These are phyloP conservation scores for Melanerpes aurifrons DNA, from an alignment of 2,113 vertebrate genomes.

Conservation along the genomic window DNA sequence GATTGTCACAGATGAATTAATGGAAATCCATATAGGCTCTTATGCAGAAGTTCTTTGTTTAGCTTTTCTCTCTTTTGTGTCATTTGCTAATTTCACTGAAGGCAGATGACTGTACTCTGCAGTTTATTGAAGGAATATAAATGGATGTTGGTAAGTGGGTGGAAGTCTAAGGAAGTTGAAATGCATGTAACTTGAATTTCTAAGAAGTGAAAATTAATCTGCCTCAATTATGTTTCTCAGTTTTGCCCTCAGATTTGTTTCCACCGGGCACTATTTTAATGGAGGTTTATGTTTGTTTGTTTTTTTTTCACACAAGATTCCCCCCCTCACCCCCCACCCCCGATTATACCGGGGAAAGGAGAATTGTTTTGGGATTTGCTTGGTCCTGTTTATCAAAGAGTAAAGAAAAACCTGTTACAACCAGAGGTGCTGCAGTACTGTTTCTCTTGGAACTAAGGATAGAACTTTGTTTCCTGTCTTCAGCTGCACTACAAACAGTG, in stretches of 20 bases:
- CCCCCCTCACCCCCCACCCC: too few species aligned
- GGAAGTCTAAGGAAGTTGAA: neutral
- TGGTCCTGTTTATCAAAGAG: neutral
- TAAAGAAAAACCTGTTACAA: neutral
- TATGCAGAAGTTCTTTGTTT: neutral
- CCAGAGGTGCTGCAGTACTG: neutral
- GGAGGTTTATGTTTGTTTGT: neutral
- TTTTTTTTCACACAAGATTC: neutral
- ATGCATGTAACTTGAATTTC: constrained; percentile 22
- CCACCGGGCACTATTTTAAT: neutral
- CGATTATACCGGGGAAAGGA: neutral
- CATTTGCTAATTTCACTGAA: neutral
- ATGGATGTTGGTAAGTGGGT: neutral
- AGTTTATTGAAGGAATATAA: neutral
- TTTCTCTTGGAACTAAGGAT: neutral
- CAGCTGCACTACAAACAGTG: neutral
- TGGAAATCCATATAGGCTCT: neutral
- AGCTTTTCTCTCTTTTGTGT: neutral
- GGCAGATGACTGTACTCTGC: neutral
- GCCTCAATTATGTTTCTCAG: neutral
- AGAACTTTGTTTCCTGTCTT: neutral
- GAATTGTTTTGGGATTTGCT: neutral
- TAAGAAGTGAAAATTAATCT: constrained; percentile 16
- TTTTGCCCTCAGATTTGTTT: neutral
- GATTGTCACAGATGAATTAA: neutral